phyloP scores from a whole-genome alignment of 2,888 invertebrate species.

The Noctuana brunneofusca region DNA sequence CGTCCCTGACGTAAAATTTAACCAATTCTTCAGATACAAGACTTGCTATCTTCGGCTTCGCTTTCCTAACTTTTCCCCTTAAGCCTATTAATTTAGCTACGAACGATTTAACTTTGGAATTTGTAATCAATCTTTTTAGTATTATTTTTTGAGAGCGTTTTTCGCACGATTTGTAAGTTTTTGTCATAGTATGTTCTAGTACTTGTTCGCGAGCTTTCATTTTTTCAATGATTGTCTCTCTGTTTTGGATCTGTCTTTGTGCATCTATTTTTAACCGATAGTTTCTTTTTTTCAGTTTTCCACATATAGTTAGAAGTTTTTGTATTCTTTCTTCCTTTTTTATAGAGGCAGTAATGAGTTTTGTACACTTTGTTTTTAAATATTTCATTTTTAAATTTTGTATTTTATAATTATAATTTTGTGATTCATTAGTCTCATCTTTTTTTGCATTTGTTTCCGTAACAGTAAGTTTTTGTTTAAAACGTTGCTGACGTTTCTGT shows the following conservation, averaged over 20 bases:
- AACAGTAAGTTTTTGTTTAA: slow-evolving; percentile 10
- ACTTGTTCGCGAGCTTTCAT: slow-evolving; percentile 9
- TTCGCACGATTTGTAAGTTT: slow-evolving; percentile 15
- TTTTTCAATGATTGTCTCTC: slow-evolving; percentile 6
- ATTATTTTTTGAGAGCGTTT: slow-evolving; percentile 13
- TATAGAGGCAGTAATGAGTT: slow-evolving; percentile 1
- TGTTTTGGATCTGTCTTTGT: slow-evolving; percentile 5
- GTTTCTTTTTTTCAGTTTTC: slow-evolving; percentile 7
- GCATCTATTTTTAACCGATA: slow-evolving; percentile 7
- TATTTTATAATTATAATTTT: background rate
- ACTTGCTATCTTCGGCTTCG: slow-evolving; percentile 19
- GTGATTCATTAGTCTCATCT: slow-evolving; percentile 3
- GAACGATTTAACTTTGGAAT: slow-evolving; percentile 7
- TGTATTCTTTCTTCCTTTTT: slow-evolving; percentile 4
- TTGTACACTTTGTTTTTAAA: slow-evolving; percentile 8
- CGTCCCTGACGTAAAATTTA: slow-evolving; percentile 37
- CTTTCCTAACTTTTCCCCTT: slow-evolving; percentile 11
- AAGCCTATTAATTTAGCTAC: slow-evolving; percentile 20
- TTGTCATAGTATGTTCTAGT: slow-evolving; percentile 10
- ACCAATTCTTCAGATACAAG: slow-evolving; percentile 33
- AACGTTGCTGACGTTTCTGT: slow-evolving; percentile 22
- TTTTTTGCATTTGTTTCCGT: slow-evolving; percentile 9
- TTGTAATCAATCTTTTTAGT: slow-evolving; percentile 19
- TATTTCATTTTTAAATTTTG: slow-evolving; percentile 6
- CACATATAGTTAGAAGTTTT: slow-evolving; percentile 4